Base-by-base conservation (phyloP, 2,113 vertebrate species). In the Lethenteron reissneri region DNA sequence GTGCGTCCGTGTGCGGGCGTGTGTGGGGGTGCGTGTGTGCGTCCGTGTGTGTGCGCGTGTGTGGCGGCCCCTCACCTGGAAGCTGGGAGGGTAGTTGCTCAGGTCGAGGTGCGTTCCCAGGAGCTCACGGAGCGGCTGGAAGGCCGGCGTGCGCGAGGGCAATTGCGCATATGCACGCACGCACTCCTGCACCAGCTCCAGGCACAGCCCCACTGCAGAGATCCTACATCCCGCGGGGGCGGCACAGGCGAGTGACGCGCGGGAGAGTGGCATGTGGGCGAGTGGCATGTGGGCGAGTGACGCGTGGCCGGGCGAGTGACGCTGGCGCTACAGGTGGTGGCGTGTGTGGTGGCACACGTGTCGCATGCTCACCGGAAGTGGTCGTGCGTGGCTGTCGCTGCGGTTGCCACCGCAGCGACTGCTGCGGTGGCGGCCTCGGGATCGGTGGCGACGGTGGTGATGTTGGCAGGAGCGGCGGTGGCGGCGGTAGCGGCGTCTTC, bases 181-280 rank as follows among this genome's bases (percentile, higher is more conserved):
- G 60, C 85, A 87, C 69, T 74, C 83, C 78, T 83, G 84, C 75
- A 88, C 76, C 74, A 97, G 78, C 71, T 86, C 84, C 76, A 95
- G 79, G 74, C 87, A 86, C 8, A 82, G 73, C 0, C 83, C 82
- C 70, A 92, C 56, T 73, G 86, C 88, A 0, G 79, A 85, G 70
- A 96, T 78, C 78, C 94, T 96, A 80, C 17, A 60, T 72, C 72
- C 41, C 41, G 6, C n/a, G n/a, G 25, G 64, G n/a, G 64, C n/a
- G n/a, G n/a, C 25, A 25, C n/a, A 68, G 64, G 8, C 25, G 25
- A 11, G 64, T 68, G 64, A 25, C 8, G n/a, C 25, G 41, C 41
- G 41, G 41, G 41, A 41, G 5, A 41, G 41, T 68, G 64, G 64
- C 8, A n/a, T 11, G 41, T 41, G 41, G 41, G 41, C 41, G 41